Percentiles rank a stretch among this genome's conserved stretches.
These are phyloP conservation scores for Lepas anatifera DNA, from an alignment of 2,888 invertebrate genomes.

Conservation along the genomic window DNA sequence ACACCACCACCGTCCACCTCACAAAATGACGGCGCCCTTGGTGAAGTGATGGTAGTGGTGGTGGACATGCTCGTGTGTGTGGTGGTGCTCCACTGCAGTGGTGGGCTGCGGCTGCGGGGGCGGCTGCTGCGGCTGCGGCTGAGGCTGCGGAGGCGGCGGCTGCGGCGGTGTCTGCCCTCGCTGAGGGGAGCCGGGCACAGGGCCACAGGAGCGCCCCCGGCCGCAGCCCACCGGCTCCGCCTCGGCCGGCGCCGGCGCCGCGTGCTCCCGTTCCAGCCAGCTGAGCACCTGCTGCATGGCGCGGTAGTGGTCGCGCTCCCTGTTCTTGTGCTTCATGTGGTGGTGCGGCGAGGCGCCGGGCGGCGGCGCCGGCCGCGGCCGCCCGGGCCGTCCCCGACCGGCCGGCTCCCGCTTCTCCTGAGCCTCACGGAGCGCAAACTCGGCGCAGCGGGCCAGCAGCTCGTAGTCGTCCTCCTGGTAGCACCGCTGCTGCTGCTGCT, in stretches of 20 bases:
- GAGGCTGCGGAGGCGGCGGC: neutral
- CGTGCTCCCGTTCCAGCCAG: slow-evolving; percentile 35
- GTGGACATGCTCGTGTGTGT: slow-evolving; percentile 10
- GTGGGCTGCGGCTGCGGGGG: neutral
- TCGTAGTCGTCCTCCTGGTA: slow-evolving; percentile 12
- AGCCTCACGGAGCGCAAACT: slow-evolving; percentile 10
- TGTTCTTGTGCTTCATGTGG: slow-evolving; percentile 26
- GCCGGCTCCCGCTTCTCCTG: slow-evolving; percentile 9
- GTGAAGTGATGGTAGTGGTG: slow-evolving; percentile 9
- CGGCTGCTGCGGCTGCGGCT: neutral
- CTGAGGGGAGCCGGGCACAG: too few species aligned
- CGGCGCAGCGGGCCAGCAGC: slow-evolving; percentile 11
- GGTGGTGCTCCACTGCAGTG: slow-evolving; percentile 2
- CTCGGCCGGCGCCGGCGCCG: neutral
- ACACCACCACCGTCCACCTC: too few species aligned
- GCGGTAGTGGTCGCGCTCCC: slow-evolving; percentile 41
- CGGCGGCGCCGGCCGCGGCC: slow-evolving; percentile 17
- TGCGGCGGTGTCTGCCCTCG: too few species aligned
- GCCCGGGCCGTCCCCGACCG: slow-evolving; percentile 16
- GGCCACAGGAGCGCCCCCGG: too few species aligned
- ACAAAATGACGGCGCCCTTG: neutral
- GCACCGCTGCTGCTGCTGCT: slow-evolving; percentile 6
- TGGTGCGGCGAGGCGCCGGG: slow-evolving; percentile 19
- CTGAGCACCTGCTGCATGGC: slow-evolving; percentile 48
- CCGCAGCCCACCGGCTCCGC: neutral